Conservation (phyloP, 2,797 vertebrate genomes). For the Neostethus bicornis region DNA sequence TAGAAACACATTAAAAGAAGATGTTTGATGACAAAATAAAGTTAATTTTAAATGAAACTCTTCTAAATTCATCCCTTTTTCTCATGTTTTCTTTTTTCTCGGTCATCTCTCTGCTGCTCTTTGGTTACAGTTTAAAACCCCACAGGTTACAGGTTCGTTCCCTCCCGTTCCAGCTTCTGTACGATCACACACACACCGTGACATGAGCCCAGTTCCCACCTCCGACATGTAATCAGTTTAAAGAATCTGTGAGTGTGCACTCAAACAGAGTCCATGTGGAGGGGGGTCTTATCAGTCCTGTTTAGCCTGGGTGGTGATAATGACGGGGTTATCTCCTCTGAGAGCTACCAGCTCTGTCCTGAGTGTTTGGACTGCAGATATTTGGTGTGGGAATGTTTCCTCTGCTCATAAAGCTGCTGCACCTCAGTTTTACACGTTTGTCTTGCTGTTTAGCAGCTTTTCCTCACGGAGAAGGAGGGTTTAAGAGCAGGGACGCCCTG, state of each 20-base stretch:
- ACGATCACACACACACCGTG: constrained; percentile 67
- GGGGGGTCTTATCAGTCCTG: constrained; percentile 71
- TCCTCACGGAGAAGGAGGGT: background rate
- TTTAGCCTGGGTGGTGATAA: constrained; percentile 79
- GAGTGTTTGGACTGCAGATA: constrained; percentile 78
- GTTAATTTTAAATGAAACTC: too few species aligned
- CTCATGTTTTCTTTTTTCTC: too few species aligned
- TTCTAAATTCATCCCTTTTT: too few species aligned
- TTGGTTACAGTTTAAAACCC: too few species aligned
- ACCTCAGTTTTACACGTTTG: background rate
- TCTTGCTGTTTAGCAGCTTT: background rate
- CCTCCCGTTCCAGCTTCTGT: constrained; percentile 37
- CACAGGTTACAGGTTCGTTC: too few species aligned
- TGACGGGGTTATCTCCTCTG: constrained; percentile 64
- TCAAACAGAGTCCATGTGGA: constrained; percentile 71
- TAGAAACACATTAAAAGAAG: too few species aligned
- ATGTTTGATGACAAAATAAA: too few species aligned
- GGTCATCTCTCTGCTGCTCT: too few species aligned
- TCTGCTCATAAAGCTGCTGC: constrained; percentile 14
- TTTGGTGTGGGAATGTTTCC: constrained; percentile 53
- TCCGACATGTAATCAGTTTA: constrained; percentile 69
- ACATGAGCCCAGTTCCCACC: constrained; percentile 67
- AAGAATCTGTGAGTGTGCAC: constrained; percentile 57
- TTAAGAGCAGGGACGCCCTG: background rate
- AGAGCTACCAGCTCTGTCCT: constrained; percentile 74